phyloP scores from a whole-genome alignment of 2,888 invertebrate species.

The Psylliodes chrysocephalus region DNA sequence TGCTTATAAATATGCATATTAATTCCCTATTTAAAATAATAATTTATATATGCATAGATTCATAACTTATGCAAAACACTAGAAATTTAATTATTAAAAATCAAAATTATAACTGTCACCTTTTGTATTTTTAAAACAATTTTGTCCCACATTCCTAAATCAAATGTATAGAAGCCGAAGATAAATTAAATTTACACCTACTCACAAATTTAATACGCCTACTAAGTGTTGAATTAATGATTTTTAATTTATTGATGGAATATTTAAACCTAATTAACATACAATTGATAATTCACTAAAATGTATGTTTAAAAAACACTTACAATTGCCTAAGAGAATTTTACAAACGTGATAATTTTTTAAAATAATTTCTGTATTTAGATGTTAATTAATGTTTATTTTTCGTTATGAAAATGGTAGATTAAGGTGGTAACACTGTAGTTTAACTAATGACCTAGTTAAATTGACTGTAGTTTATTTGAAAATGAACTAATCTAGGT shows the following conservation, averaged over 20 bases:
- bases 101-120: constrained; percentile 11
- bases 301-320: constrained; percentile 34
- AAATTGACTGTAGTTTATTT: too few species aligned
- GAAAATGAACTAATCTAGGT: too few species aligned
- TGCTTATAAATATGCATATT: constrained; percentile 4
- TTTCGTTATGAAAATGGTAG: background rate
- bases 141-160: constrained; percentile 26
- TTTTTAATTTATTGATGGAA: constrained; percentile 43
- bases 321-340: constrained; percentile 18
- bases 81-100: constrained; percentile 7
- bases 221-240: constrained; percentile 32
- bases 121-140: constrained; percentile 22
- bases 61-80: background rate
- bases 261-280: constrained; percentile 42
- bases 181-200: constrained; percentile 40
- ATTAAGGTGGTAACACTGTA: background rate
- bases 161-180: constrained; percentile 26
- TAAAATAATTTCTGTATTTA: constrained; percentile 13
- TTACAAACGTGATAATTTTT: constrained; percentile 15
- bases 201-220: constrained; percentile 37
- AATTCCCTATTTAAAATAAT: constrained; percentile 3
- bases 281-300: constrained; percentile 41
- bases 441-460: background rate
- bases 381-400: constrained; percentile 2
- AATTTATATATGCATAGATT: background rate